A percentile compares a stretch with the other conserved stretches of the same genome.
Evolutionary conservation across 2,888 invertebrate genomes (phyloP).

Genomic region (Hecatera dysodea): DNA sequence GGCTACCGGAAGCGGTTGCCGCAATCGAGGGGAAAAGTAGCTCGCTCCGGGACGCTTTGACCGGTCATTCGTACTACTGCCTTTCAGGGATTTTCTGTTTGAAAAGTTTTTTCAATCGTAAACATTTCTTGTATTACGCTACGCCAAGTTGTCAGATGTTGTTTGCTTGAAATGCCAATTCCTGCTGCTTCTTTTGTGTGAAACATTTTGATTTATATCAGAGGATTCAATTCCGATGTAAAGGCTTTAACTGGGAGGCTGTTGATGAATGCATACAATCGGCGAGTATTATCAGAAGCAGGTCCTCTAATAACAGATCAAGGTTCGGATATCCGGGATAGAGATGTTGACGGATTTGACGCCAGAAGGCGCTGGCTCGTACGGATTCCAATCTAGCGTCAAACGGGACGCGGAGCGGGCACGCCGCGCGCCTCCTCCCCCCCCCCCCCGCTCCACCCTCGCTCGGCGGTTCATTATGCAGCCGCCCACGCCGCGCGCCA

Average conservation of each 20-base stretch:
- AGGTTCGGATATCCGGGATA: slow-evolving; percentile 67
- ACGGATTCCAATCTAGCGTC: slow-evolving; percentile 83
- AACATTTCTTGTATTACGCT: slow-evolving; percentile 58
- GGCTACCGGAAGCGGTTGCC: slow-evolving; percentile 79
- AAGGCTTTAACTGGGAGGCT: slow-evolving; percentile 1
- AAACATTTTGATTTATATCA: slow-evolving; percentile 20
- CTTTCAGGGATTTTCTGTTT: slow-evolving; percentile 69
- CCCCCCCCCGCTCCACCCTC: slow-evolving; percentile 67
- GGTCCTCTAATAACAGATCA: slow-evolving; percentile 62
- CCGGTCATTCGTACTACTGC: slow-evolving; percentile 76
- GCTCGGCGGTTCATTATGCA: slow-evolving; percentile 87
- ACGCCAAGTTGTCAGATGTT: slow-evolving; percentile 52
- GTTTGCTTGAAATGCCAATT: slow-evolving; percentile 36
- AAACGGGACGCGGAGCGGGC: slow-evolving; percentile 72
- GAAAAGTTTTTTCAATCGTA: slow-evolving; percentile 66
- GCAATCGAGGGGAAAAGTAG: slow-evolving; percentile 85
- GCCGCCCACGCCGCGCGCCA: slow-evolving; percentile 88
- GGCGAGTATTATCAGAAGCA: slow-evolving; percentile 42
- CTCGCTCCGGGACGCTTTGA: slow-evolving; percentile 80
- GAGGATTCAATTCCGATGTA: slow-evolving; percentile 18
- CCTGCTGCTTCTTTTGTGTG: slow-evolving; percentile 21
- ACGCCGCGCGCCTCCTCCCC: slow-evolving; percentile 55
- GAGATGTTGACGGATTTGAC: slow-evolving; percentile 81
- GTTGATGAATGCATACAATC: slow-evolving; percentile 31
- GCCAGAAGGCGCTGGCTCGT: slow-evolving; percentile 79